Evolutionary conservation across 2,888 invertebrate genomes (phyloP), one percentile per base, ranked within the genome.

Genomic region (Biston stratarius): DNA sequence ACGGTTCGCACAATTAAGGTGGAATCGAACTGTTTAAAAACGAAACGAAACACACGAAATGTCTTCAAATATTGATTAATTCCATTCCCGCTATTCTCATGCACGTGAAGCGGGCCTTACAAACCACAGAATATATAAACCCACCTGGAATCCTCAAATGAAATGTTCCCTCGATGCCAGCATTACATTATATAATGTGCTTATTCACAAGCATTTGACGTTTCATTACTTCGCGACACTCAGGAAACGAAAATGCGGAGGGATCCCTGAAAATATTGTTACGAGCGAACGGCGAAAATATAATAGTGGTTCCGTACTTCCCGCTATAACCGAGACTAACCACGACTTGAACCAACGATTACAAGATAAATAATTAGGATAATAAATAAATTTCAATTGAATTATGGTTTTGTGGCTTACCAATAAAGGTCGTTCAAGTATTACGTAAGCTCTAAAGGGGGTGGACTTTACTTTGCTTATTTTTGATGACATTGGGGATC

Each of bases 181-280:
- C 53, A 34, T 53, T 48, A 67, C 61, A 51, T 60, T 33, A 64
- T 62, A 61, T 70, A 67, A 74, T 70, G 67, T 69, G 61, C 69
- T 73, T 70, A 72, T 72, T 73, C 71, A 67, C 71, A 72, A 71
- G 65, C 72, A 70, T 79, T 77, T 75, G 75, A 76, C 77, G 73
- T 78, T 79, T 79, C 77, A 77, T 79, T 77, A 78, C 73, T 64
- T 67, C 61, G 14, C 49, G 51, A 57, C 61, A 60, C 59, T 49
- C 59, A n/a, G 53, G 64, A 63, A 56, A 59, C 58, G 52, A 56
- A 38, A 57, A 52, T 57, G 58, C 34, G 44, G 44, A 59, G 59
- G 40, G 48, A 55, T 53, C 59, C 48, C 24, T 33, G 24, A 12
- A 14, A 53, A 60, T 55, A 48, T 45, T 24, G 10, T 3, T 12